phyloP scores from a whole-genome alignment of 2,113 vertebrate genomes.

The Callocephalon fimbriatum region DNA sequence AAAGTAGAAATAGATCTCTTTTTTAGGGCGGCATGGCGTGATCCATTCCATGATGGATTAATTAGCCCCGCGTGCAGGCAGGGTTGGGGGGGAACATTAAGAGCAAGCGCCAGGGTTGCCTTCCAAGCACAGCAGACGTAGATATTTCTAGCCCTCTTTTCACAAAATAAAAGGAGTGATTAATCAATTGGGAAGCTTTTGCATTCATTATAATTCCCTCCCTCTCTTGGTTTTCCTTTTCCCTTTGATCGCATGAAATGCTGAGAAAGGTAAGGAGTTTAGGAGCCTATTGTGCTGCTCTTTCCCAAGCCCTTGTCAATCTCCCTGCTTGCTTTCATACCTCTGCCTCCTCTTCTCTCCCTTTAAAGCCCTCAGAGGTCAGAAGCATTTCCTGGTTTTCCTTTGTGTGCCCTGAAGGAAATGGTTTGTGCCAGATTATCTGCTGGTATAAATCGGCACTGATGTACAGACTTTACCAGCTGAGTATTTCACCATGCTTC shows the following conservation, averaged over 20 bases:
- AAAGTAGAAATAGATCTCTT: conserved; percentile 28
- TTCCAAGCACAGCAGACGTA: conserved; percentile 50
- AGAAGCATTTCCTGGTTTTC: conserved; percentile 56
- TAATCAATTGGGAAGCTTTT: conserved; percentile 55
- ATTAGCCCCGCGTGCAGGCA: conserved; percentile 1
- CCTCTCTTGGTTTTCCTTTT: not conserved
- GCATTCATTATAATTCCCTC: not conserved
- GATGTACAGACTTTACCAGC: not conserved
- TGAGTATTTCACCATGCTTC: not conserved
- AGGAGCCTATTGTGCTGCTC: not conserved
- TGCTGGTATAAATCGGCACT: not conserved
- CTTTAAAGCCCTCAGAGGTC: conserved; percentile 32
- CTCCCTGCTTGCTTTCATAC: not conserved
- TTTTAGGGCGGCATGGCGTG: not conserved
- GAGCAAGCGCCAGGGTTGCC: not conserved
- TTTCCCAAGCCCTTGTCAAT: not conserved
- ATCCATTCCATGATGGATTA: conserved; percentile 56
- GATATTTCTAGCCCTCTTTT: conserved; percentile 3
- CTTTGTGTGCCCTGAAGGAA: conserved; percentile 3
- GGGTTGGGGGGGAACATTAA: not conserved
- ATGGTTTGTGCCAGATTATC: not conserved
- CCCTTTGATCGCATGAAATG: not conserved
- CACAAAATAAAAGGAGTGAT: conserved; percentile 39
- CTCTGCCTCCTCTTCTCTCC: not conserved
- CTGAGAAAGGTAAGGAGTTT: not conserved